Evolutionary conservation across 2,797 vertebrate species (phyloP), one percentile per base, ranked within the genome.

Genomic region (Anguilla megastoma): DNA sequence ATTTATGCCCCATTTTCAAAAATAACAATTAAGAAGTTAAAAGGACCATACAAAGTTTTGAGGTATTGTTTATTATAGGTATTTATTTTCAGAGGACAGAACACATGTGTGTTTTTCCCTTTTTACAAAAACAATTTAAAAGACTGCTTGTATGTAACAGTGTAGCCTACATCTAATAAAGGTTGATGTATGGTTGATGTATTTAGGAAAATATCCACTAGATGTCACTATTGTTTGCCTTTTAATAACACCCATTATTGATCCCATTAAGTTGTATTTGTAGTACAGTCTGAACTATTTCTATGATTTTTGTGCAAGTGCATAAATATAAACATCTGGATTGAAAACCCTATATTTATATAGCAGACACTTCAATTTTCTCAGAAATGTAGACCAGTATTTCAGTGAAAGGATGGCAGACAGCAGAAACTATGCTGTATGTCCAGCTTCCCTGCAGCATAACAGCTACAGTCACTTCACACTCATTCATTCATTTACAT

Each of bases 181-280:
- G 24, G 18, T 3, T 36, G 36, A 36, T 2, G 36, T 36, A 10
- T 18, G 8, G 76, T 48, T 80, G 6, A 80, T 33, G 76, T 48
- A 80, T 4, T 84, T 84, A 27, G 9, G 24, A 54, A 12, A 85
- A 56, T 69, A 9, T 24, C 74, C 88, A 88, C 88, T 88, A 88
- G 88, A 52, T 88, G 88, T 82, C 88, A 60, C 2, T 16, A 74
- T 86, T 86, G 85, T 48, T 52, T 82, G 12, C 10, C 56, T 86
- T 52, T 88, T 63, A 24, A 52, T 16, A 27, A 45, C n/a, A 18
- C 33, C 21, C 33, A 66, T 2, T 48, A 33, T 9, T 80, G 76
- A 48, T 24, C 24, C 14, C 50, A 27, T 30, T 30, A 6, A 27
- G 9, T 52, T 83, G 41, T 52, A 50, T 14, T 27, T 52, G 14